Percentiles rank a stretch among this genome's conserved stretches.
phyloP scores from a whole-genome alignment of 2,113 vertebrate species.

The Vombatus ursinus region DNA sequence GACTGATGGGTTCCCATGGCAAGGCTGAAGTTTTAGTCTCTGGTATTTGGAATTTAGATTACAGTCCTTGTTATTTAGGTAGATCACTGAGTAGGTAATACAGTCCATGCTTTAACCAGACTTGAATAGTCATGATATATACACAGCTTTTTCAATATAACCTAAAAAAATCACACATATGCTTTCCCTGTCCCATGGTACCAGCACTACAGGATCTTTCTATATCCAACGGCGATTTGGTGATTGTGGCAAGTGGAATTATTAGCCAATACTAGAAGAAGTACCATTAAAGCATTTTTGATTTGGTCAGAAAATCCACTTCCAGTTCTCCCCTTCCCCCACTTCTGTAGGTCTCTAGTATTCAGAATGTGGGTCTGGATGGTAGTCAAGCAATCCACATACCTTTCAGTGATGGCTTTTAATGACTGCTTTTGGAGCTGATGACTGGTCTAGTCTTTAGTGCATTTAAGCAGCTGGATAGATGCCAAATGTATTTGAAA shows the following conservation, averaged over 20 bases:
- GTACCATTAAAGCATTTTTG: slow-evolving; percentile 32
- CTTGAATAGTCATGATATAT: not conserved
- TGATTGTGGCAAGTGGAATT: not conserved
- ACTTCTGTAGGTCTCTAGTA: slow-evolving; percentile 2
- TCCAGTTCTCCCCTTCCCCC: not conserved
- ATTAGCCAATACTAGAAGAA: not conserved
- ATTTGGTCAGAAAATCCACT: slow-evolving; percentile 31
- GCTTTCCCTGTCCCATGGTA: not conserved
- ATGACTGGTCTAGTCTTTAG: slow-evolving; percentile 77
- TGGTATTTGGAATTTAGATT: not conserved
- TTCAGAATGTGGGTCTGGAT: slow-evolving; percentile 25
- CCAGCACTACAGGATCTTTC: not conserved
- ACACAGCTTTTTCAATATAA: not conserved
- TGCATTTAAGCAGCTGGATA: slow-evolving; percentile 62
- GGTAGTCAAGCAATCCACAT: slow-evolving; percentile 41
- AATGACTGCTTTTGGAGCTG: slow-evolving; percentile 64
- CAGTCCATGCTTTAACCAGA: not conserved
- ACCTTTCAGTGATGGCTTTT: slow-evolving; percentile 54
- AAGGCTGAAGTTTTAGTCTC: not conserved
- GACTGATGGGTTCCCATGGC: not conserved
- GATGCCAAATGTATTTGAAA: slow-evolving; percentile 58
- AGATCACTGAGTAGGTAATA: not conserved
- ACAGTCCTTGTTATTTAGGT: not conserved
- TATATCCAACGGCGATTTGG: not conserved
- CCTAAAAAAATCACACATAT: not conserved